Base-by-base conservation (phyloP, 2,888 invertebrate genomes). In the Bhutanitis thaidina region DNA sequence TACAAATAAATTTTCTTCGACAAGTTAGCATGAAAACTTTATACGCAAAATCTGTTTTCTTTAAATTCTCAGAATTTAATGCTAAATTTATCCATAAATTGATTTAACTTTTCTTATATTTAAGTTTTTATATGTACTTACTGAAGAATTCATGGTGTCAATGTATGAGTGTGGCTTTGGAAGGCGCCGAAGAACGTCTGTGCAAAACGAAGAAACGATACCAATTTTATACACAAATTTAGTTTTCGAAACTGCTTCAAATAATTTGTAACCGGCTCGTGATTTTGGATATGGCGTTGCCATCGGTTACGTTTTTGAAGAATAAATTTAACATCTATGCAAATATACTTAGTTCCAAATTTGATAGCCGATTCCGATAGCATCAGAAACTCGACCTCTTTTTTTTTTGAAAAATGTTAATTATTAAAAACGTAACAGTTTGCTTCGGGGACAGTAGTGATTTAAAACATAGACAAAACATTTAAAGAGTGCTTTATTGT, bases 201-300 rank as follows among this genome's bases (percentile, higher is more conserved):
- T 61, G 54, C 63, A 55, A 54, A 65, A 67, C 60, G 54, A 54
- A 65, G 64, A 58, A 27, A 67, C 60, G 59, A 54, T 67, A 64
- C 62, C 66, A 74, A 71, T 77, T 82, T 80, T 84, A 84, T 84
- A 84, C 69, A 60, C 64, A 62, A 58, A 64, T 67, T 60, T 62
- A 67, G 59, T 67, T 69, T 69, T 63, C 61, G 58, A 67, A 71
- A 65, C 66, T 62, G 65, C 58, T 59, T 60, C 54, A 60, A 62
- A 72, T 20, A 20, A 20, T 65, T 68, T 62, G 60, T 65, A 75
- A 70, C 67, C 64, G 64, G 66, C 58, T 61, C 62, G 61, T 47
- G 49, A 57, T 52, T 57, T 60, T 60, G 44, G 62, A 60, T 60
- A 60, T 58, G 53, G 63, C 58, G 62, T 54, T 54, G 56, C 49